Evolutionary conservation across 35 echinoderm and acorn worm genomes (phyloP), one percentile per base, ranked within the genome.

Genomic region (Lytechinus pictus): DNA sequence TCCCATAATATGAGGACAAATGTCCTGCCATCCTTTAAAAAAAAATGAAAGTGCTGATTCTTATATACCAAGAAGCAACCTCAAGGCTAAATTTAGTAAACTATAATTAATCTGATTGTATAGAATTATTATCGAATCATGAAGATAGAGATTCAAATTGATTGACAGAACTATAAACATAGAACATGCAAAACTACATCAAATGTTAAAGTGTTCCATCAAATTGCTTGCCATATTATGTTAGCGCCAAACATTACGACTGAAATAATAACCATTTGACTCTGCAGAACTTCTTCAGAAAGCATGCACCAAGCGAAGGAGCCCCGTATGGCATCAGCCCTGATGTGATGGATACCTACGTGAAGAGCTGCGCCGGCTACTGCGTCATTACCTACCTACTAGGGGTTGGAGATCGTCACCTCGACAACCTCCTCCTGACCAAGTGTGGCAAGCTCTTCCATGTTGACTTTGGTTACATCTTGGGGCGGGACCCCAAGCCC

Each of bases 391-490:
- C 98, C 8, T 99, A 98, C 89, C 96, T 99, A 1, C 93, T 99
- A 53, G 98, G 98, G 53, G 96, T 99, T 7, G 98, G 98, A 53
- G 98, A 99, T 90, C 95, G 98, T 8, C 98, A 99, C 72, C 94
- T 99, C 27, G 98, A 99, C 92, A 99, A 99, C 87, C 97, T 99
- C 19, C 96, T 99, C 12, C 95, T 99, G 54, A 98, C 98, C n/a
- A 97, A 88, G 9, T 95, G 86, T 19, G 98, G 98, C 27, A 97
- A 99, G 86, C 97, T 99, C 27, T 99, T 99, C 89, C 98, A 99
- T 60, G 97, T 99, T 1, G 98, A 99, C 95, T 99, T 99, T 96
- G 98, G 98, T 9, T 99, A 99, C 96, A 99, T 99, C 29, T 95
- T 98, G 28, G 98, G 98, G 16, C 92, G 98, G 21, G 98, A 99